Conservation (phyloP, 2,797 vertebrate species). For the Sebastes trivittatus region DNA sequence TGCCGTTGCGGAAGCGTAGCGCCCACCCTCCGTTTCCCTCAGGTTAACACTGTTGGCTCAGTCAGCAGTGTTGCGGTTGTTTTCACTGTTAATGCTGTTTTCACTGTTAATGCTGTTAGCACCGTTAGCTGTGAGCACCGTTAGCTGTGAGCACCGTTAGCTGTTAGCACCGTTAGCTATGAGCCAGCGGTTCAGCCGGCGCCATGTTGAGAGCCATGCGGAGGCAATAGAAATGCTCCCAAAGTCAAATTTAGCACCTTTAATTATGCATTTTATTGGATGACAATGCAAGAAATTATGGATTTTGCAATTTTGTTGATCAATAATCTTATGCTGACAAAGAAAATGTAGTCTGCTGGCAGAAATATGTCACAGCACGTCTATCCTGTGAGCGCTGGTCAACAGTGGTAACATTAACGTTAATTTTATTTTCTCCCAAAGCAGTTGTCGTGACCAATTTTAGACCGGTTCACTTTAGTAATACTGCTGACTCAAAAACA, state of each 20-base stretch:
- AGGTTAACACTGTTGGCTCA: neutral
- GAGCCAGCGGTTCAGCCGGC: too few species aligned
- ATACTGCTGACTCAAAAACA: neutral
- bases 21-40: too few species aligned
- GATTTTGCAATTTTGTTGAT: neutral
- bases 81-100: too few species aligned
- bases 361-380: neutral
- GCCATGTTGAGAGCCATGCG: too few species aligned
- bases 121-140: too few species aligned
- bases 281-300: neutral
- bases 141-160: too few species aligned
- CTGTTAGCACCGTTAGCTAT: too few species aligned
- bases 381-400: neutral
- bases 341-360: neutral
- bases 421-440: neutral
- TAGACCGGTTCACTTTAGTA: neutral
- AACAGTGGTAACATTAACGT: neutral
- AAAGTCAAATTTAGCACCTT: neutral
- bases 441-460: neutral
- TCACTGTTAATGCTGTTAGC: too few species aligned
- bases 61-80: too few species aligned
- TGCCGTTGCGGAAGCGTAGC: too few species aligned
- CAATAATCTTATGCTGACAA: neutral
- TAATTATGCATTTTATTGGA: neutral
- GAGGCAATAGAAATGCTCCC: too few species aligned